Evolutionary conservation across 2,888 invertebrate species (phyloP).

Genomic region (Nycteola revayana): DNA sequence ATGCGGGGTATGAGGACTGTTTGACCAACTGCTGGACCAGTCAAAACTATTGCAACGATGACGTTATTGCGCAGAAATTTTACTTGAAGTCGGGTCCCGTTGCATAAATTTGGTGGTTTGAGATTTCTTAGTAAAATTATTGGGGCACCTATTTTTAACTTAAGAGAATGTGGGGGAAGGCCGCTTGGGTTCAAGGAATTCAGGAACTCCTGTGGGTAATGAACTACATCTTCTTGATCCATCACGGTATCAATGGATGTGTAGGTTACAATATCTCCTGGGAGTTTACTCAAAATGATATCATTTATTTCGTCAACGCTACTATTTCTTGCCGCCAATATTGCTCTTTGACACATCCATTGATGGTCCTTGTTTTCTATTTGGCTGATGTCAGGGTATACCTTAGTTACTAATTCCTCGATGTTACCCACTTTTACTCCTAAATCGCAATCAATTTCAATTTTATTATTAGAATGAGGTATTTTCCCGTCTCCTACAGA

Average conservation of each 20-base stretch:
- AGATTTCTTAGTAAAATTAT: constrained; percentile 21
- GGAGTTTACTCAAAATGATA: constrained; percentile 22
- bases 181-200: constrained; percentile 31
- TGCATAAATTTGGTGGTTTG: constrained; percentile 11
- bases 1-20: constrained; percentile 22
- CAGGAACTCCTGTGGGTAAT: constrained; percentile 33
- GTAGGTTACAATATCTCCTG: constrained; percentile 21
- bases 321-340: constrained; percentile 29
- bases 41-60: constrained; percentile 18
- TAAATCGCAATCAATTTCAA: constrained; percentile 25
- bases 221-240: constrained; percentile 24
- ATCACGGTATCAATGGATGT: constrained; percentile 27
- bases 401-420: constrained; percentile 16
- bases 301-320: constrained; percentile 22
- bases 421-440: constrained; percentile 19
- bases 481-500: constrained; percentile 17
- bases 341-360: constrained; percentile 23
- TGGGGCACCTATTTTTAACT: constrained; percentile 19
- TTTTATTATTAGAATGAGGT: constrained; percentile 18
- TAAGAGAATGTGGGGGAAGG: constrained; percentile 21
- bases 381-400: constrained; percentile 23
- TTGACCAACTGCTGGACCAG: constrained; percentile 17
- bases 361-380: constrained; percentile 16
- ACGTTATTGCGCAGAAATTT: constrained; percentile 15
- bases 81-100: constrained; percentile 8